Conservation (phyloP, 2,113 vertebrate genomes). For the Asarcornis scutulata region DNA sequence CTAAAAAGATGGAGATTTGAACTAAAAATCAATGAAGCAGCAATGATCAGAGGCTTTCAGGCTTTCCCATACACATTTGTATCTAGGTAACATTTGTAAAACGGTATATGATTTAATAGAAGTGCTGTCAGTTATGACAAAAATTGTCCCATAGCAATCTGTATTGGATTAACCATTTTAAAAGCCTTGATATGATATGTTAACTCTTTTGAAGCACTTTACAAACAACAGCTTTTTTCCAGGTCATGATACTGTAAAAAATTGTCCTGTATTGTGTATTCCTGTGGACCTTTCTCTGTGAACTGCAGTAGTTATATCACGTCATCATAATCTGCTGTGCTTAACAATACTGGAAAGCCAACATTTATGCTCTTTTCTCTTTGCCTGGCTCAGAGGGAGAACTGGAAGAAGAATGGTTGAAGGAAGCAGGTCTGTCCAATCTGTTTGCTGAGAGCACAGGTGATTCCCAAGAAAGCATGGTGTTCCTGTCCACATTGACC, state of each 20-base stretch:
- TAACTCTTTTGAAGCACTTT: background rate
- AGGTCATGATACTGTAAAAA: background rate
- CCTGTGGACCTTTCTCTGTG: background rate
- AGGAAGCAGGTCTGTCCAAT: slow-evolving; percentile 90
- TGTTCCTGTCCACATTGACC: slow-evolving; percentile 90
- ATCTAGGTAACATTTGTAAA: background rate
- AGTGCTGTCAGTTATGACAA: background rate
- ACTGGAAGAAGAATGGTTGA: slow-evolving; percentile 95
- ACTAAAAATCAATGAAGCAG: slow-evolving; percentile 27
- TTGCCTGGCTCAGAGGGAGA: slow-evolving; percentile 85
- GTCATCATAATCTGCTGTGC: background rate
- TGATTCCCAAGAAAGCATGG: slow-evolving; percentile 85
- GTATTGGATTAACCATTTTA: background rate
- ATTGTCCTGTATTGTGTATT: background rate
- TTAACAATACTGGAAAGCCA: background rate
- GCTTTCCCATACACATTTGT: background rate
- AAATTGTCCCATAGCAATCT: background rate
- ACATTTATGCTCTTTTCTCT: background rate
- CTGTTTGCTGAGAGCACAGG: slow-evolving; percentile 84
- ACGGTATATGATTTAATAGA: background rate
- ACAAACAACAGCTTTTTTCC: background rate
- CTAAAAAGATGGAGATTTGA: background rate
- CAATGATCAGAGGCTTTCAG: slow-evolving; percentile 18
- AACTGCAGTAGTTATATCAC: background rate
- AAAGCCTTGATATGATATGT: background rate